Base-by-base conservation (phyloP, 2,113 vertebrate genomes). In the Pterocles gutturalis region DNA sequence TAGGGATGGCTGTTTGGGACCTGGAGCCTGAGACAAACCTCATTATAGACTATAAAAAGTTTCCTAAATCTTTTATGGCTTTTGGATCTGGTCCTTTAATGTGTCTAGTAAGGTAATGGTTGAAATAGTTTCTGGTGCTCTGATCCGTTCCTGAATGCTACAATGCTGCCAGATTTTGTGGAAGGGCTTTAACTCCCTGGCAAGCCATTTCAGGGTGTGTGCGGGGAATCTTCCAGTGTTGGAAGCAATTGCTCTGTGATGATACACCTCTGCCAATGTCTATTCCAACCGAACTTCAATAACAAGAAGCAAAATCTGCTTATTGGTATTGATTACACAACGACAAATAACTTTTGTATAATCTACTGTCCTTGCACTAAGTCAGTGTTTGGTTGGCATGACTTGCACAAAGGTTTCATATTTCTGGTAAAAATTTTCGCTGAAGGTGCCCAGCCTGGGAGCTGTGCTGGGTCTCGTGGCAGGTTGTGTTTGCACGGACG, bases 71-170 rank as follows among this genome's bases (percentile, higher is more conserved):
- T 69, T 92, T 95, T 82, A 90, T 72, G 77, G 86, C 80, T 24
- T 84, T 89, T 96, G 89, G 70, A 92, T 96, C 54, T 19, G 9
- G 13, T 79, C 49, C 83, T 93, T 92, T 80, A 77, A 60, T 64
- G 46, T 88, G 62, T 48, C 85, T 95, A 72, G 70, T 94, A 88
- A 89, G 61, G 92, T 82, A 87, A 80, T 36, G 80, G 87, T 12
- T 80, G 89, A 95, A 97, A 92, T 72, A 96, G 69, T 85, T 94
- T 85, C n/a, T 29, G 80, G n/a, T 48, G 72, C 75, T 94, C 76
- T 66, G 38, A 29, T 75, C 51, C 62, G 46, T 58, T 92, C 69
- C 36, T 41, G 36, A 87, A 48, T 20, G 48, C 60, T 85, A 61
- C 38, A 45, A 5, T 38, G 61, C 87, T 95, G 55, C 94, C 92